A percentile compares a stretch with the other conserved stretches of the same genome.
phyloP scores from a whole-genome alignment of 2,888 invertebrate genomes.

The Macroteleia sp. region DNA sequence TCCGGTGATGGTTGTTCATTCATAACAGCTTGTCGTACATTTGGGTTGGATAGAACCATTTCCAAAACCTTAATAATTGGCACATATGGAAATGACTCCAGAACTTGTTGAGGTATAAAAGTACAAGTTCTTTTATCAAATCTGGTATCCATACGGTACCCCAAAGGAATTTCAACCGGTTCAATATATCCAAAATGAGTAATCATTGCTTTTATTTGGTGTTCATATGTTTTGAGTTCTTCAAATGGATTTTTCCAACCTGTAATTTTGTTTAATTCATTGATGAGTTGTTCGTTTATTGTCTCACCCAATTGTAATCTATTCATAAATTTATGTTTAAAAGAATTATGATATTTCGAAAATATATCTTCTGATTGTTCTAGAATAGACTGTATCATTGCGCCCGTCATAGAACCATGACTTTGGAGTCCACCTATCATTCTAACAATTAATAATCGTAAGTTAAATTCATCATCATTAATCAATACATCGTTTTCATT shows the following conservation, averaged over 20 bases:
- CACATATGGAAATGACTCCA: slow-evolving; percentile 63
- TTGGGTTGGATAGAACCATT: slow-evolving; percentile 38
- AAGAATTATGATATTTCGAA: not conserved
- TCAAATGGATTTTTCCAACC: slow-evolving; percentile 45
- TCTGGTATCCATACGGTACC: slow-evolving; percentile 39
- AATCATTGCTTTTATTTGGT: slow-evolving; percentile 53
- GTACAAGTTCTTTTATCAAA: slow-evolving; percentile 35
- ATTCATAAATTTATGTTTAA: slow-evolving; percentile 12
- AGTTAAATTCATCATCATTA: slow-evolving; percentile 14
- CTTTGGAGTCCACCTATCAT: slow-evolving; percentile 29
- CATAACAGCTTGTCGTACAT: slow-evolving; percentile 38
- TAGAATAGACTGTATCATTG: slow-evolving; percentile 3
- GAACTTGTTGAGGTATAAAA: slow-evolving; percentile 26
- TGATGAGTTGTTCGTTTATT: not conserved
- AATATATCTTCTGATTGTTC: slow-evolving; percentile 10
- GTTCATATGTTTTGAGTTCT: slow-evolving; percentile 28
- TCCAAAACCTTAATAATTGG: slow-evolving; percentile 46
- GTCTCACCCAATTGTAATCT: not conserved
- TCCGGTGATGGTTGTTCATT: slow-evolving; percentile 37
- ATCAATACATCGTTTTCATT: slow-evolving; percentile 7
- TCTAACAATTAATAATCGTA: slow-evolving; percentile 13
- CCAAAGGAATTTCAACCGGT: too few relatives aligned
- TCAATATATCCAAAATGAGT: slow-evolving; percentile 28
- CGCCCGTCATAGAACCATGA: slow-evolving; percentile 26
- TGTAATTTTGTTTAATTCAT: not conserved